Base-by-base conservation (phyloP, 2,113 vertebrate species). In the Tupaia tana region DNA sequence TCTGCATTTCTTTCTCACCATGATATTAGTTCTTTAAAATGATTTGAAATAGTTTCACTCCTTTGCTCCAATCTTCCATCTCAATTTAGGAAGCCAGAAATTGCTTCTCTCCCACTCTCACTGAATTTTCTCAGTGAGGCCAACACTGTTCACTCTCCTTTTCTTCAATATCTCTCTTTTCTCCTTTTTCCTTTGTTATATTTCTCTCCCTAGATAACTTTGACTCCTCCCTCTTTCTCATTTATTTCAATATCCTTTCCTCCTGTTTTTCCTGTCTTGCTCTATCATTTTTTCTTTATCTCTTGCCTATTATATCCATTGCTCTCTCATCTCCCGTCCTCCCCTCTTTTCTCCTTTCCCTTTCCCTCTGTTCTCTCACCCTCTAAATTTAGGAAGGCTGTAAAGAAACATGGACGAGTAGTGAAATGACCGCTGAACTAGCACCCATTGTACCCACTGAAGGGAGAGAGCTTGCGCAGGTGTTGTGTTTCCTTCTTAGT, bases 1-100 rank as follows among this genome's bases (percentile, higher is more conserved):
- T 61, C 24, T 84, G 16, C 63, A 24, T 81, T 64, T 92, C 61
- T 82, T 81, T 77, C n/a, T 91, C 74, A n/a, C 52, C 27, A 20
- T 27, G 12, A 24, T 84, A 70, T 79, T 75, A 69, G 16, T 27
- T 92, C 24, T 64, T 92, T 74, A 80, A 90, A 94, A 90, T 81
- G 43, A 86, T 58, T 63, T 31, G n/a, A 81, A 75, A 78, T 70
- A 71, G 20, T 59, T 71, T 43, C 34, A 25, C 59, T 67, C 15
- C n/a, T 94, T 92, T 59, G 81, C 31, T 82, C 6, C 13, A n/a
- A 10, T 78, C 31, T 80, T n/a, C 29, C 75, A 54, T 73, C 75
- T 86, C 58, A 83, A 12, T 74, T 67, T 43, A 69, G 58, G 69
- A 73, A 92, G 61, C 24, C 25, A 79, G 27, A 86, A 75, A 59